These are phyloP conservation scores for Drosophila tani DNA, from an alignment of 1,140 invertebrate genomes.

Conservation along the genomic window DNA sequence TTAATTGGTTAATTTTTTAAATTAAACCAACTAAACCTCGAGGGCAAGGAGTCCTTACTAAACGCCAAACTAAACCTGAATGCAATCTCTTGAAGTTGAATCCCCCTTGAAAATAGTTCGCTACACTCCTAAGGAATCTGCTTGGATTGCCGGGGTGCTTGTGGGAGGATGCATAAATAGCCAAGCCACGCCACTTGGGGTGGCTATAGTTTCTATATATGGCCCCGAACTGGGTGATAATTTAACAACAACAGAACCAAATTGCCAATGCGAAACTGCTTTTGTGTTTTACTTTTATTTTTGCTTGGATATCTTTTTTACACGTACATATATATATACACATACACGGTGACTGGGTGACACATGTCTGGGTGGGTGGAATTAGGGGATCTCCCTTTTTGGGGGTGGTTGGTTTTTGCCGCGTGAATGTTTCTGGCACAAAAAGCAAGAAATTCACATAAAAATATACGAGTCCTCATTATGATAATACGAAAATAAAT, in stretches of 20 bases:
- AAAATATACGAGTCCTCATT: conserved; percentile 84
- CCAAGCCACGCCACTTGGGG: conserved; percentile 34
- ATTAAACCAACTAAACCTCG: not conserved
- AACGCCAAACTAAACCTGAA: not conserved
- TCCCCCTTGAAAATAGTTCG: not conserved
- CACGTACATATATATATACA: conserved; percentile 11
- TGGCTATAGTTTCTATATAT: conserved; percentile 47
- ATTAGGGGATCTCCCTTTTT: conserved; percentile 27
- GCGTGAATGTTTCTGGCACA: conserved; percentile 54
- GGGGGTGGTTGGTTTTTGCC: conserved; percentile 45
- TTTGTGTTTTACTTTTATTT: conserved; percentile 71
- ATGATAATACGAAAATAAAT: conserved; percentile 85
- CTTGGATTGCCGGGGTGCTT: conserved; percentile 7
- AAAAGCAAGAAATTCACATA: conserved; percentile 82
- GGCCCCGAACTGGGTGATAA: conserved; percentile 64
- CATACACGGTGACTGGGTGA: conserved; percentile 17
- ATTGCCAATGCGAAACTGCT: conserved; percentile 69
- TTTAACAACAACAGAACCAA: conserved; percentile 74
- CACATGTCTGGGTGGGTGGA: conserved; percentile 32
- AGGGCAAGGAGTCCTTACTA: not conserved
- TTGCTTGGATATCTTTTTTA: conserved; percentile 63
- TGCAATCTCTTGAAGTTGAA: not conserved
- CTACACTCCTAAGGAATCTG: conserved; percentile 8
- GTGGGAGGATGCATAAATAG: conserved; percentile 67
- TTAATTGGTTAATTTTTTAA: not conserved